Evolutionary conservation across 2,888 invertebrate genomes (phyloP), one percentile per base, ranked within the genome.

Genomic region (Tribolium freemani): DNA sequence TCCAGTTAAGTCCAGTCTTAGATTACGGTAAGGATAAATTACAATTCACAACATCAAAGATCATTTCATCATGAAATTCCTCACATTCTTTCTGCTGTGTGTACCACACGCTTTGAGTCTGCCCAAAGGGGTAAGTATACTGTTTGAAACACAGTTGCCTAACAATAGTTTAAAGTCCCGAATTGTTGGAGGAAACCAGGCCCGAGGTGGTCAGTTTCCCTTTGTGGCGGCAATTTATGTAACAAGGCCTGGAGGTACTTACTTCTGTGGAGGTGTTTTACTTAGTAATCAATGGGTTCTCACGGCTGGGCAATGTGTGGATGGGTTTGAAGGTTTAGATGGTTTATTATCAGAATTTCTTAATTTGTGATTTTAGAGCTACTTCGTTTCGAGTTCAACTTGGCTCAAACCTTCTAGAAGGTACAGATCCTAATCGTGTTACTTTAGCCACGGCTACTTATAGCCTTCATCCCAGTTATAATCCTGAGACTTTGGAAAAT

Each of bases 241-340:
- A 1, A 21, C 2, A 1, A 61, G 11, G 10, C 2, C 5, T 44
- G n/a, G n/a, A 8, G 50, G 48, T 5, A 61, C 16, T 10, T 50
- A 16, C 46, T 61, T 61, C 13, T 61, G 61, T 48, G 48, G 30
- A 21, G 61, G 61, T n/a, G 26, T 10, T 11, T 11, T 61, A 6
- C 26, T 61, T 3, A 61, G 6, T 8, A 61, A 48, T 26, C 48
- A 61, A 30, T 61, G 61, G 61, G 20, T 61, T 9, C 20, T 61
- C 1, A 61, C 61, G n/a, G 48, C 61, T 45, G 61, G 48, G 5
- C 50, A 61, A 11, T 61, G 61, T 30, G 61, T 50, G 0, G 61
- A 48, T 11, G 50, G 31, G 61, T 61, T 53, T 53, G n/a, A 8
- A 8, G 10, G 16, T 53, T 53, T 21, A 48, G 10, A 48, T 48